A percentile compares a stretch with the other conserved stretches of the same genome.
phyloP scores from a whole-genome alignment of 2,113 vertebrate genomes.

The Anhinga rufa region DNA sequence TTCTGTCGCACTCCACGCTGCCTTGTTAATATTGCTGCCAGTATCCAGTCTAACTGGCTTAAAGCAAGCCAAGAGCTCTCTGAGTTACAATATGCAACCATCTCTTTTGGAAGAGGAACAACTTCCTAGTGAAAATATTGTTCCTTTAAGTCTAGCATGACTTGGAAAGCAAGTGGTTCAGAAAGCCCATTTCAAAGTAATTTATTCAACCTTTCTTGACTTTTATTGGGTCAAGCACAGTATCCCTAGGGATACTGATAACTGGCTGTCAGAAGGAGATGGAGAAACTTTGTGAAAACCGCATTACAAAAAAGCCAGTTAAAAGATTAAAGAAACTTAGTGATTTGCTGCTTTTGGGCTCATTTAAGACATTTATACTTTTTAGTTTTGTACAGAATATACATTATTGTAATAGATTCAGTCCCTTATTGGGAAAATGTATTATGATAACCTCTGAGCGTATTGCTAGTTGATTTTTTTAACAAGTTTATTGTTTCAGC shows the following conservation, averaged over 20 bases:
- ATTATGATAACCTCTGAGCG: neutral
- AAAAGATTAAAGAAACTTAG: neutral
- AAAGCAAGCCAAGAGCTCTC: neutral
- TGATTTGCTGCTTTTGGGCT: neutral
- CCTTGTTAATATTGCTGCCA: neutral
- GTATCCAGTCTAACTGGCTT: neutral
- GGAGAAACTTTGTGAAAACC: neutral
- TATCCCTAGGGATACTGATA: neutral
- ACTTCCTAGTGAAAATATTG: neutral
- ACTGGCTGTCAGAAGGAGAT: neutral
- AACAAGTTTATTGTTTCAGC: slow-evolving; percentile 18
- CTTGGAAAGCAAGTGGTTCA: neutral
- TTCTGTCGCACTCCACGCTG: neutral
- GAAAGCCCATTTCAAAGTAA: neutral
- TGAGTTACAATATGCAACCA: neutral
- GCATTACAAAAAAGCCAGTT: neutral
- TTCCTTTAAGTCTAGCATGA: neutral
- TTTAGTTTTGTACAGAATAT: neutral
- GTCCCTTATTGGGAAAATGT: neutral
- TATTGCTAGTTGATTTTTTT: neutral
- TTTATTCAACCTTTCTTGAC: neutral
- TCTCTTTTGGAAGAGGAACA: neutral
- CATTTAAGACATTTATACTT: neutral
- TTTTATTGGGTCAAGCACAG: neutral
- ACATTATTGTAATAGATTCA: neutral